A percentile compares a stretch with the other conserved stretches of the same genome.
Evolutionary conservation across 2,888 invertebrate species (phyloP).

Genomic region (Himalopsyche anomala): DNA sequence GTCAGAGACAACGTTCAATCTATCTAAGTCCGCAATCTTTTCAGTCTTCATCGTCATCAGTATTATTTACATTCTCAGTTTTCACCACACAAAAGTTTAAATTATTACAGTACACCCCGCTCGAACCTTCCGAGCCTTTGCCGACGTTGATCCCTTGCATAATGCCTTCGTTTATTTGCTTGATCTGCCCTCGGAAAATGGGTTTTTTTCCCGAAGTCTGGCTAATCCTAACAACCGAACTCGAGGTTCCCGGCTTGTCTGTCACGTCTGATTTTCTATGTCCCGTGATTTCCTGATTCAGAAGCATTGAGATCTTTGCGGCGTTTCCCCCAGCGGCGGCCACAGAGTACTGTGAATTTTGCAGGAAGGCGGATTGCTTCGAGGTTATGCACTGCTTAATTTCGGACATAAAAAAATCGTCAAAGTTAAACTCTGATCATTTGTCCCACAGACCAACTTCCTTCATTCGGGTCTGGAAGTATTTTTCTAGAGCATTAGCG

Average conservation of each 20-base stretch:
- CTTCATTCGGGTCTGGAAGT: conserved; percentile 94
- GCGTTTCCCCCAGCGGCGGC: neutral
- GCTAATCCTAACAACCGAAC: conserved; percentile 53
- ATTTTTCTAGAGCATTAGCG: conserved; percentile 93
- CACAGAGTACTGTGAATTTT: conserved; percentile 13
- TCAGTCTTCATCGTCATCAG: conserved; percentile 50
- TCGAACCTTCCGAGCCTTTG: conserved; percentile 47
- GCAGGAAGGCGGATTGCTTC: conserved; percentile 10
- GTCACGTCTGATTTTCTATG: conserved; percentile 38
- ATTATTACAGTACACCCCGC: conserved; percentile 54
- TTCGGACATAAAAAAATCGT: conserved; percentile 68
- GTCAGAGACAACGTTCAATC: neutral
- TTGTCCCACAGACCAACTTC: conserved; percentile 93
- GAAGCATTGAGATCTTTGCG: neutral
- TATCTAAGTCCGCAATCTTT: neutral
- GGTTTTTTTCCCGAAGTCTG: conserved; percentile 62
- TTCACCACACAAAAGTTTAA: conserved; percentile 46
- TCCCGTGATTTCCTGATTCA: conserved; percentile 1
- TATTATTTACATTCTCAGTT: conserved; percentile 45
- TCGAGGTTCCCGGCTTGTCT: conserved; percentile 47
- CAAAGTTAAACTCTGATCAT: conserved; percentile 75
- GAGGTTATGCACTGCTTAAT: conserved; percentile 63
- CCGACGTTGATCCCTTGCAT: conserved; percentile 51
- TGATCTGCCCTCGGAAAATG: conserved; percentile 47
- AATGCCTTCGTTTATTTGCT: conserved; percentile 55